Conservation (phyloP, 2,113 vertebrate genomes). For the Tragelaphus buxtoni region DNA sequence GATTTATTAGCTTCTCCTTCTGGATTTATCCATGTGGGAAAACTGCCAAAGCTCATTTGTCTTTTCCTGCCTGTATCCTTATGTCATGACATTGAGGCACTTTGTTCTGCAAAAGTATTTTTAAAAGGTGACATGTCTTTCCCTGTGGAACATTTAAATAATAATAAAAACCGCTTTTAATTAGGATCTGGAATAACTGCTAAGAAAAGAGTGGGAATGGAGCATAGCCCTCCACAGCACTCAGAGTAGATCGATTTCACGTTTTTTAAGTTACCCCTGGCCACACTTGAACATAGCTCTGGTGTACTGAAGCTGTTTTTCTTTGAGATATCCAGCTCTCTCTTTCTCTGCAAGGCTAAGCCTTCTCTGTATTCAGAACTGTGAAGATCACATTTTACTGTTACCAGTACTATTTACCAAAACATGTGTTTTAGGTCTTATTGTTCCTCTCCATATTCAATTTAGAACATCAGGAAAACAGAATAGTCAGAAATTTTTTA, state of each 20-base stretch:
- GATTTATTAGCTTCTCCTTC: conserved; percentile 46
- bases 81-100: conserved; percentile 10
- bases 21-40: conserved; percentile 39
- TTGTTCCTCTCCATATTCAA: not conserved
- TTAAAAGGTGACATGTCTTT: conserved; percentile 58
- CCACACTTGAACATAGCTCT: not conserved
- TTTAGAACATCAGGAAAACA: not conserved
- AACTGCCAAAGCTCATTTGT: conserved; percentile 55
- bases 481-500: not conserved
- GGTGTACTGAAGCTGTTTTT: not conserved
- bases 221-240: not conserved
- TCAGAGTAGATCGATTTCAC: not conserved
- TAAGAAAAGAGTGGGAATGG: not conserved
- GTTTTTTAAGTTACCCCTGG: not conserved
- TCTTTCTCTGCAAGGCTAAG: not conserved
- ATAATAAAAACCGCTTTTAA: conserved; percentile 49
- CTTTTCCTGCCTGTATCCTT: conserved; percentile 28
- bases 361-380: not conserved
- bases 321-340: not conserved
- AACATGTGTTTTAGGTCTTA: not conserved
- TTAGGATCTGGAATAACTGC: conserved; percentile 38
- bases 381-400: not conserved
- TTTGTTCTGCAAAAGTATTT: conserved; percentile 50
- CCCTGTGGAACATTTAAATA: conserved; percentile 57
- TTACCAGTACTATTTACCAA: not conserved